Conservation (phyloP, 2,888 invertebrate species). For the Tenthredo notha region DNA sequence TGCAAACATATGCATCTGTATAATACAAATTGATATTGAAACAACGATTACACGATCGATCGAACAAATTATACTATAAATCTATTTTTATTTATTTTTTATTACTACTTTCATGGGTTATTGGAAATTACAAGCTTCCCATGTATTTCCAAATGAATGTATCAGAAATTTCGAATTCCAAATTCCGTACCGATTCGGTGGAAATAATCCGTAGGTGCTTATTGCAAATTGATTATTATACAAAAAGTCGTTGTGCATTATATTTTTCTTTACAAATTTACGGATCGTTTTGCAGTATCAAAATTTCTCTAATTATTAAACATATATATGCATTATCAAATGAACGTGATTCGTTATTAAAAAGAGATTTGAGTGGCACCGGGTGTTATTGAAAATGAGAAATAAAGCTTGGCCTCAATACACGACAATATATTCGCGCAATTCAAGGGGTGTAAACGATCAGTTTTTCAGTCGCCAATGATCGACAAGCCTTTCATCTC, state of each 20-base stretch:
- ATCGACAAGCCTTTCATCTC: neutral
- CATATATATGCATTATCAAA: neutral
- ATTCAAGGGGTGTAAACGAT: neutral
- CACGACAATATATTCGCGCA: neutral
- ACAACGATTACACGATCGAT: neutral
- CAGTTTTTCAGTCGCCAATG: neutral
- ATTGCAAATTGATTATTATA: neutral
- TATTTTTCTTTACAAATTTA: neutral
- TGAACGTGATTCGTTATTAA: neutral
- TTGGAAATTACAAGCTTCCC: neutral
- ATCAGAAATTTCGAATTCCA: neutral
- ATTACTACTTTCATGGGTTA: neutral
- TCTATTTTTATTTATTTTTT: neutral
- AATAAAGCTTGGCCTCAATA: neutral
- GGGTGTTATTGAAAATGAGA: slow-evolving; percentile 5
- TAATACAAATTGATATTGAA: neutral
- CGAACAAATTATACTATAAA: neutral
- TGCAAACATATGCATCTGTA: neutral
- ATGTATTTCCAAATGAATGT: neutral
- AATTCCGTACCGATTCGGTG: neutral
- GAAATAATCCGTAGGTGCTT: neutral
- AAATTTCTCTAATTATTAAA: neutral
- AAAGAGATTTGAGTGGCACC: neutral
- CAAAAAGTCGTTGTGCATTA: neutral
- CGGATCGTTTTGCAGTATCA: neutral